Percentiles rank a stretch among this genome's conserved stretches.
Conservation (phyloP, 2,113 vertebrate species). For the Oreochromis niloticus region DNA sequence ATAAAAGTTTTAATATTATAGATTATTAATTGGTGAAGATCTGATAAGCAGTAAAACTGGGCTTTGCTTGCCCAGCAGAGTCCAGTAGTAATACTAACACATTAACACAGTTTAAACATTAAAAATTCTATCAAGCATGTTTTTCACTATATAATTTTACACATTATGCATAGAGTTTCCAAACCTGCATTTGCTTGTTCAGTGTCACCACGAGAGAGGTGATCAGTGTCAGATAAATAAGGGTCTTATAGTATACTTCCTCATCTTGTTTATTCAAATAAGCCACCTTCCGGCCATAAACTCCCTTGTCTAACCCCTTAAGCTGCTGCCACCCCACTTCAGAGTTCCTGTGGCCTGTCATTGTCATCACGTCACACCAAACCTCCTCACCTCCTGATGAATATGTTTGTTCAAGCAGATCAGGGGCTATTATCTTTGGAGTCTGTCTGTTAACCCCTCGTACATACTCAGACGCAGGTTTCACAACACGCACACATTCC, state of each 20-base stretch:
- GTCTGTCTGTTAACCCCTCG: slow-evolving; percentile 41
- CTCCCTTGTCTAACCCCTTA: not conserved
- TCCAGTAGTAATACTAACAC: not conserved
- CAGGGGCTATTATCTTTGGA: slow-evolving; percentile 37
- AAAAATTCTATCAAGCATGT: not conserved
- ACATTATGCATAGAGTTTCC: not conserved
- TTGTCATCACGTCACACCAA: slow-evolving; percentile 6
- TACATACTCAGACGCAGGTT: slow-evolving; percentile 39
- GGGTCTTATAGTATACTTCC: not conserved
- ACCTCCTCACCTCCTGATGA: slow-evolving; percentile 38
- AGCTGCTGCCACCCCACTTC: not conserved
- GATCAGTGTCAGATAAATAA: not conserved
- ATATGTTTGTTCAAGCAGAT: slow-evolving; percentile 53
- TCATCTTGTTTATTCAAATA: not conserved
- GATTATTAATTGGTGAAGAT: not conserved
- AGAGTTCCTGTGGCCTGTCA: not conserved
- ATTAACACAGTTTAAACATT: not conserved
- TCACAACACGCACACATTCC: slow-evolving; percentile 56
- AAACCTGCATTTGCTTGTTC: not conserved
- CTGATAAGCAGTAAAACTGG: not conserved
- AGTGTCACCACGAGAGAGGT: not conserved
- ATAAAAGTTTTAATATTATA: not conserved
- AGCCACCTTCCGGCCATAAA: slow-evolving; percentile 1
- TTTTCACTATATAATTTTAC: not conserved
- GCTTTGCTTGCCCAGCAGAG: not conserved